These are phyloP conservation scores for Drosophila azteca DNA, from an alignment of 1,140 invertebrate species.

Conservation along the genomic window DNA sequence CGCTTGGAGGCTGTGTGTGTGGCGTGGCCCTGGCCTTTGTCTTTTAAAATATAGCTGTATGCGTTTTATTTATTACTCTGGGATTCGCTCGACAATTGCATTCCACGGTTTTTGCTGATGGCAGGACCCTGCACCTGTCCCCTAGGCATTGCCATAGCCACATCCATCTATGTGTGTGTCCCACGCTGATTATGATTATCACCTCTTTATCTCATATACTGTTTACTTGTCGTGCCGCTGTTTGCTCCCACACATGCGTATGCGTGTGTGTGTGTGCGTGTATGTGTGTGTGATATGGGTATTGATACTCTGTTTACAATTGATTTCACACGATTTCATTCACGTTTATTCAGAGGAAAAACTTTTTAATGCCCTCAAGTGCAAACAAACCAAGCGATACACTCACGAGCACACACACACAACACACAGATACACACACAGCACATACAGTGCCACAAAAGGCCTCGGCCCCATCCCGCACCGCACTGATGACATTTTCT, in stretches of 20 bases:
- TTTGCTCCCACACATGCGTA: constrained; percentile 11
- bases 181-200: constrained; percentile 72
- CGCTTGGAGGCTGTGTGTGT: not conserved
- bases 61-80: constrained; percentile 70
- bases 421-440: constrained; percentile 7
- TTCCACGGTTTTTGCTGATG: constrained; percentile 18
- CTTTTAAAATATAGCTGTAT: constrained; percentile 62
- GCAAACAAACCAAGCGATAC: constrained; percentile 64
- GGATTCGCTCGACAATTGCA: constrained; percentile 40
- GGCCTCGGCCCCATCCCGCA: constrained; percentile 3
- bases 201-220: constrained; percentile 36
- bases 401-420: constrained; percentile 46
- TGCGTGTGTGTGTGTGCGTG: constrained; percentile 38
- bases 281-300: constrained; percentile 47
- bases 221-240: too few species aligned
- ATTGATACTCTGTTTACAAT: constrained; percentile 78
- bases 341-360: constrained; percentile 71
- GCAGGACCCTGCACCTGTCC: constrained; percentile 7
- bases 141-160: not conserved
- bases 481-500: constrained; percentile 35
- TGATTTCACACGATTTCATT: constrained; percentile 76
- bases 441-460: constrained; percentile 31
- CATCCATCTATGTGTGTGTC: constrained; percentile 8
- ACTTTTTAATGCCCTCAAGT: constrained; percentile 75
- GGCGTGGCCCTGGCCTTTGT: constrained; percentile 60